Evolutionary conservation across 1,140 invertebrate species (phyloP), one percentile per base, ranked within the genome.

Genomic region (Saccostrea glomerata): DNA sequence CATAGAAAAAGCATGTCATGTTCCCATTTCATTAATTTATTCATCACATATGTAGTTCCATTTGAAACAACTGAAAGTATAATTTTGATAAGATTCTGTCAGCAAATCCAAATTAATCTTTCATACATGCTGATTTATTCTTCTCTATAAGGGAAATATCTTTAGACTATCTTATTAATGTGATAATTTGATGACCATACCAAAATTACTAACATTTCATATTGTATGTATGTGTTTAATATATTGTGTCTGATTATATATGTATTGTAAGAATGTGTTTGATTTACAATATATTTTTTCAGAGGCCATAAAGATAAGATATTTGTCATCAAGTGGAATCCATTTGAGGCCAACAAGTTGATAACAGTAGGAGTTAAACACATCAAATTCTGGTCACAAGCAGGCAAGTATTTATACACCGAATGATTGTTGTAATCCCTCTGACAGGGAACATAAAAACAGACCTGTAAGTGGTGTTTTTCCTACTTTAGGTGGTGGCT

Each of bases 221-320:
- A 47, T 47, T 7, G 47, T 47, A 6, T 7, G 47, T 47, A 47
- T 3, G 9, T 36, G 30, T 1, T 0, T 36, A 36, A n/a, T n/a
- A n/a, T n/a, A n/a, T n/a, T 36, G 30, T 36, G 2, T 36, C 2
- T 36, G 30, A 36, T 36, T 36, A 36, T 36, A 36, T 36, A n/a
- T 36, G 30, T 36, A 36, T 1, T 36, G 1, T 36, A 36, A 36
- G 2, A 2, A 36, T 36, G 30, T 47, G 47, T 47, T 47, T 47
- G 47, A 47, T 6, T 63, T 20, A n/a, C 47, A 36, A 87, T 85
- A 70, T 86, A 63, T 73, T 23, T 87, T n/a, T 91, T 83, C 89
- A 94, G 95, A 86, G 95, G 94, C 40, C 94, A 95, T 89, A 95
- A 95, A 86, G 95, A 95, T 89, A 95, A 95, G 90, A 95, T 95